Conservation (phyloP, 2,113 vertebrate genomes). For the Centropus unirufus region DNA sequence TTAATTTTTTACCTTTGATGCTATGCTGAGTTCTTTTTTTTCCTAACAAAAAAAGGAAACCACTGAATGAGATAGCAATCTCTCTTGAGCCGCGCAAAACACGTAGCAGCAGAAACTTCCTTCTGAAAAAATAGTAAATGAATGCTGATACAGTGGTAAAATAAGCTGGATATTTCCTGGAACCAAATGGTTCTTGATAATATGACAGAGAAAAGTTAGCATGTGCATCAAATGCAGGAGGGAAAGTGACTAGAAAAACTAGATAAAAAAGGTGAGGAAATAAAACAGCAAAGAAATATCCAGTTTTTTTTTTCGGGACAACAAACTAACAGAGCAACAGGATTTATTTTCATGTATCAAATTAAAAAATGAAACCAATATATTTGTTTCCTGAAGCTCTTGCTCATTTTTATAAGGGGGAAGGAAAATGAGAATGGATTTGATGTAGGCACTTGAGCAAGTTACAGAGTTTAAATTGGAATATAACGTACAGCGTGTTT, state of each 20-base stretch:
- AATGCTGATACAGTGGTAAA: slow-evolving; percentile 18
- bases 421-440: not conserved
- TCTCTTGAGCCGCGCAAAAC: slow-evolving; percentile 8
- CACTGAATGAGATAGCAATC: slow-evolving; percentile 39
- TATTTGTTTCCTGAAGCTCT: not conserved
- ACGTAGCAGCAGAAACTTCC: slow-evolving; percentile 42
- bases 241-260: not conserved
- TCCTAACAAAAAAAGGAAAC: not conserved
- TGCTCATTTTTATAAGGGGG: not conserved
- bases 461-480: not conserved
- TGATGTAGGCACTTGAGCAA: not conserved
- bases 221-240: not conserved
- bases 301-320: not conserved
- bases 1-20: slow-evolving; percentile 70
- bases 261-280: not conserved
- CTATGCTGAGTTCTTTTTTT: not conserved
- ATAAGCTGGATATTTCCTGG: slow-evolving; percentile 38
- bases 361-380: not conserved
- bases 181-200: slow-evolving; percentile 1
- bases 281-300: not conserved
- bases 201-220: not conserved
- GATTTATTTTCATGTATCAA: not conserved
- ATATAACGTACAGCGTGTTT: not conserved
- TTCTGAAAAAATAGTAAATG: slow-evolving; percentile 30
- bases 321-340: not conserved